Percentiles rank a stretch among this genome's conserved stretches.
Conservation (phyloP, 2,888 invertebrate genomes). For the Petrolisthes manimaculis region DNA sequence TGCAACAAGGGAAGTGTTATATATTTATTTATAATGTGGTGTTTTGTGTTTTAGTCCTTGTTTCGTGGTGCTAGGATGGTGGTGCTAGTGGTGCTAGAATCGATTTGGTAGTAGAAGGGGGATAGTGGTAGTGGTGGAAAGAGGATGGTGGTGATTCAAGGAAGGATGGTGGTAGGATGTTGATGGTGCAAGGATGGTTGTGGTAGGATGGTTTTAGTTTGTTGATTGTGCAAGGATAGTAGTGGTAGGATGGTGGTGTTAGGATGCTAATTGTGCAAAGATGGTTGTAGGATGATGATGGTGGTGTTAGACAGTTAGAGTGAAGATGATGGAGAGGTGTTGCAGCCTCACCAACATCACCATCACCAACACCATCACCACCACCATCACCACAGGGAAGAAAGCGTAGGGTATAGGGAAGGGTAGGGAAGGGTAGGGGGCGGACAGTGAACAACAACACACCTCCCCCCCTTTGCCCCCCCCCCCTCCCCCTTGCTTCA, state of each 20-base stretch:
- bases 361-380: too few relatives aligned
- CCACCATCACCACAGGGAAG: neutral
- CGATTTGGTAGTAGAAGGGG: neutral
- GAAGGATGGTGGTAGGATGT: neutral
- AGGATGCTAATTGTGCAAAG: neutral
- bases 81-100: too few relatives aligned
- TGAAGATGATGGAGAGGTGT: too few relatives aligned
- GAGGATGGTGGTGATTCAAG: neutral
- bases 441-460: neutral
- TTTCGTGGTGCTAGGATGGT: too few relatives aligned
- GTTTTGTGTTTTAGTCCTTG: too few relatives aligned
- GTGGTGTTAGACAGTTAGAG: too few relatives aligned
- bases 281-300: neutral
- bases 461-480: conserved; percentile 4
- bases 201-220: neutral
- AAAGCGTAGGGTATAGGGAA: neutral
- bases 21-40: too few relatives aligned
- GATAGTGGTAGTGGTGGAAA: neutral
- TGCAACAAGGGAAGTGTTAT: too few relatives aligned
- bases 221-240: neutral
- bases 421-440: neutral
- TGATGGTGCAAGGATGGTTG: neutral
- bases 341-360: too few relatives aligned
- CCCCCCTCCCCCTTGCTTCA: neutral
- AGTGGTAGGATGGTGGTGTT: neutral